Evolutionary conservation across 2,797 vertebrate genomes (phyloP), one percentile per base, ranked within the genome.

Genomic region (Tapera naevia): DNA sequence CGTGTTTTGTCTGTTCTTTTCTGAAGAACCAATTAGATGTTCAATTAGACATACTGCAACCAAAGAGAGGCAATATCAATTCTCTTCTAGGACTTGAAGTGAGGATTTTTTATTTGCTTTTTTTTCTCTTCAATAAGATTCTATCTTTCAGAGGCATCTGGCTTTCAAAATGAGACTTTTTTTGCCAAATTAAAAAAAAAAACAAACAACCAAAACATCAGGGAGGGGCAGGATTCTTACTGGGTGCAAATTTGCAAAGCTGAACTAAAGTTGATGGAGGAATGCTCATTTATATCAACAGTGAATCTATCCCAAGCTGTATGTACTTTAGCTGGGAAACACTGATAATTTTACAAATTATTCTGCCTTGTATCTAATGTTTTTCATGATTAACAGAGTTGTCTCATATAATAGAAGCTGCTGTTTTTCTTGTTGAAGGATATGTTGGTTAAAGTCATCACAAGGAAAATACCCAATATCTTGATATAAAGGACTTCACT

Each of bases 21-120:
- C 73, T 75, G 57, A 92, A 84, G 48, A 88, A 92, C 75, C 76
- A 94, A 75, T 95, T 87, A 91, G 67, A 94, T 95, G 88, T 93
- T 91, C 60, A 89, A 69, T 92, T 92, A 88, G 88, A 94, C 41
- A 45, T 51, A 62, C 39, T 74, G 61, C 72, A 95, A 81, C 92
- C 88, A 94, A 83, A 92, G 11, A 69, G 39, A 80, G 41, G 88
- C 78, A 67, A 79, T 80, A 33, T 48, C 69, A 88, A 21, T 23
- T 76, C 67, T 89, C 73, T 85, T 94, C 72, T 79, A 89, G 79
- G 58, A 81, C 19, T 43, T 67, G n/a, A 75, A 85, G 30, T 76
- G 23, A 39, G 46, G n/a, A 53, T 45, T 48, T 91, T 86, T 96
- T 88, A 5, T 73, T 93, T 75, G 18, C 30, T 84, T 81, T 15